These are phyloP conservation scores for Pollenia amentaria DNA, from an alignment of 2,888 invertebrate species.

Conservation along the genomic window DNA sequence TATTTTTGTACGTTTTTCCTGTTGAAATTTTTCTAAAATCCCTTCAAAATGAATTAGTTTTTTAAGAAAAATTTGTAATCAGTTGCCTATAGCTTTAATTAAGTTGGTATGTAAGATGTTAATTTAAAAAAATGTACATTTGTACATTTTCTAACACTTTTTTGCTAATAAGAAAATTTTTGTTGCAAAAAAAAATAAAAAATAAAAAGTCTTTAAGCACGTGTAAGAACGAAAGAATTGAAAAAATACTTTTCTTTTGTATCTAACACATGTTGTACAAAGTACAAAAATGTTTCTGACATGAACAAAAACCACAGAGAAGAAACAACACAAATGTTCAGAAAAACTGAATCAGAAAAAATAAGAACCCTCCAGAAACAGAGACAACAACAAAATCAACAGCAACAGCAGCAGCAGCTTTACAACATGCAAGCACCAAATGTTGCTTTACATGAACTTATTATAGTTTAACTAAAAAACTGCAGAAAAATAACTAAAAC, in stretches of 20 bases:
- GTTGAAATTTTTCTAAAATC: too few relatives aligned
- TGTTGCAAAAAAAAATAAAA: neutral
- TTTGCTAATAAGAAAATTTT: neutral
- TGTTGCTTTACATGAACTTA: slow-evolving; percentile 26
- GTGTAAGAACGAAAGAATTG: slow-evolving; percentile 20
- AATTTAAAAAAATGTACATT: neutral
- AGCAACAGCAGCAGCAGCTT: neutral
- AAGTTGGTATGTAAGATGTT: too few relatives aligned
- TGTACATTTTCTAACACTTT: neutral
- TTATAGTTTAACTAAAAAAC: neutral
- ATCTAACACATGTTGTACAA: slow-evolving; percentile 28
- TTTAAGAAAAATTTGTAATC: too few relatives aligned
- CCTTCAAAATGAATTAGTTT: too few relatives aligned
- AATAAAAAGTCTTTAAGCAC: slow-evolving; percentile 12
- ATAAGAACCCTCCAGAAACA: slow-evolving; percentile 4
- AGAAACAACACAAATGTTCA: slow-evolving; percentile 2
- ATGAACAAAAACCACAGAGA: slow-evolving; percentile 46
- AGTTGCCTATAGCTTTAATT: too few relatives aligned
- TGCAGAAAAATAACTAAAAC: neutral
- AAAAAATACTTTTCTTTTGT: neutral
- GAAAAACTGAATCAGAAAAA: slow-evolving; percentile 3
- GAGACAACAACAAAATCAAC: neutral
- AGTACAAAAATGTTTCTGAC: slow-evolving; percentile 34
- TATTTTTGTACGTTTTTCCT: too few relatives aligned
- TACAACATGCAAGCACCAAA: slow-evolving; percentile 22